Conservation (phyloP, 2,113 vertebrate species). For the Cyanocitta stelleri region DNA sequence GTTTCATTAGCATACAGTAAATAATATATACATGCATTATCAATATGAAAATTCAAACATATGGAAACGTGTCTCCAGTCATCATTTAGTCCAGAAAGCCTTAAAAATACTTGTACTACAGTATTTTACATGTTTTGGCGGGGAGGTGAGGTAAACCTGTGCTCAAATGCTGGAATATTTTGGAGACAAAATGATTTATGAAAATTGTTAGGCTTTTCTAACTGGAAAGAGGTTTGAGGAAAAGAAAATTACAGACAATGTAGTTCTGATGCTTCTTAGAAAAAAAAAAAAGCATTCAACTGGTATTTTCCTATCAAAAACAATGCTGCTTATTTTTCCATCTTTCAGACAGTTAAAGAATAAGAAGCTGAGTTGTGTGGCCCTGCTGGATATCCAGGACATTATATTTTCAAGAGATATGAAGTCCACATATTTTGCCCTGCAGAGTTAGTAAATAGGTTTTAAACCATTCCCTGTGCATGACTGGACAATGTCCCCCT, state of each 20-base stretch:
- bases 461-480: neutral
- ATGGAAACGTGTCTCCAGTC: neutral
- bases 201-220: neutral
- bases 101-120: neutral
- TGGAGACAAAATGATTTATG: neutral
- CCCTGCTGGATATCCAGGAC: neutral
- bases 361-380: neutral
- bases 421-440: neutral
- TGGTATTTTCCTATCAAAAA: neutral
- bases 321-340: neutral
- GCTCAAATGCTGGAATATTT: neutral
- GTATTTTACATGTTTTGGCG: neutral
- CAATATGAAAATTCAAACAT: neutral
- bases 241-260: neutral
- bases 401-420: neutral
- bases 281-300: neutral
- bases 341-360: neutral
- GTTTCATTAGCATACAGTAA: neutral
- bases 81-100: neutral
- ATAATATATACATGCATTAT: neutral
- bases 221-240: neutral
- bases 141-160: rapidly evolving
- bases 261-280: neutral
- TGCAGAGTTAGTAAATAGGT: neutral
- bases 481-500: neutral